Conservation (phyloP, 2,797 vertebrate genomes). For the Pogonophryne albipinna region DNA sequence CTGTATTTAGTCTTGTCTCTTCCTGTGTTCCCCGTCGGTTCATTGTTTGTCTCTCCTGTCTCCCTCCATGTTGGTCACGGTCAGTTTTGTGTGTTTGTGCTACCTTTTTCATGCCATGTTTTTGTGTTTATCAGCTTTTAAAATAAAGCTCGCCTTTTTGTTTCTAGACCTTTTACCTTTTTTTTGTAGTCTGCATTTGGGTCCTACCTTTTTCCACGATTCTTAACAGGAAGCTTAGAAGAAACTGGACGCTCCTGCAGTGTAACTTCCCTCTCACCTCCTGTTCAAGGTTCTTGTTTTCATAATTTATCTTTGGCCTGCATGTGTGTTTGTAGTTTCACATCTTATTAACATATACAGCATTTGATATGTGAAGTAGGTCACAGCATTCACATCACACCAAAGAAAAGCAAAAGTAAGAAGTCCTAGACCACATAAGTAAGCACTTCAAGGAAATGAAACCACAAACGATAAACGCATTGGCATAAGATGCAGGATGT, state of each 20-base stretch:
- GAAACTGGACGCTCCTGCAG: not conserved
- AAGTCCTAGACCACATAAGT: conserved; percentile 45
- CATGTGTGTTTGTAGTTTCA: conserved; percentile 14
- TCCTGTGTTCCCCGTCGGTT: no score
- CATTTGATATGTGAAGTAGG: conserved; percentile 22
- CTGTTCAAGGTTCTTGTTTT: conserved; percentile 34
- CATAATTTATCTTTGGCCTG: conserved; percentile 23
- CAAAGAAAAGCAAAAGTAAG: conserved; percentile 48
- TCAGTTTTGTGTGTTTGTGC: no score
- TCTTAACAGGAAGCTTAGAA: not conserved
- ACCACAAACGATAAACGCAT: conserved; percentile 51
- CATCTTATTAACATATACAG: conserved; percentile 31
- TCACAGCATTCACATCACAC: conserved; percentile 23
- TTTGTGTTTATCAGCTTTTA: no score
- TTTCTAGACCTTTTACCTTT: no score
- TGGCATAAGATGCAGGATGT: conserved; percentile 71
- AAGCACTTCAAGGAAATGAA: conserved; percentile 56
- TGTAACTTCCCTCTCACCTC: conserved; percentile 47
- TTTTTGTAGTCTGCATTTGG: no score
- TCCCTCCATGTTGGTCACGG: no score
- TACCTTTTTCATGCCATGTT: no score
- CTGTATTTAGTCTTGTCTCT: no score
- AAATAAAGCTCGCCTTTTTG: no score
- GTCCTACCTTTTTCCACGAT: no score
- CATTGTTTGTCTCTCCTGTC: no score